Evolutionary conservation across 2,113 vertebrate species (phyloP).

Genomic region (Apteryx owenii): DNA sequence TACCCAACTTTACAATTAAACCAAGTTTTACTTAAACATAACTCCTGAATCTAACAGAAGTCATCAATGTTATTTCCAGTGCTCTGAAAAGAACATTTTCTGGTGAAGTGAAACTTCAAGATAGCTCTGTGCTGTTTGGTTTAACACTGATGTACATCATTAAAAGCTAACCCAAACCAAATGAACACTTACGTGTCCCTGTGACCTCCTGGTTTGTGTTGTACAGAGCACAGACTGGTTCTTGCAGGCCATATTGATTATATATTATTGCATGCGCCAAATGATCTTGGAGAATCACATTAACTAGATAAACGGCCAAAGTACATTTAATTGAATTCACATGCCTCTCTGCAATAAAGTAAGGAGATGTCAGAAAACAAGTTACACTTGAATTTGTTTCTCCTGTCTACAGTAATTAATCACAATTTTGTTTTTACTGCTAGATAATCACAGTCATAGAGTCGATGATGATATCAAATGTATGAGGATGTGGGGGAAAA

Average conservation of each 20-base stretch:
- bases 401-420: conserved; percentile 17
- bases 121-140: background rate
- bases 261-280: conserved; percentile 21
- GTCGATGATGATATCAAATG: background rate
- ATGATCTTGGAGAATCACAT: conserved; percentile 37
- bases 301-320: conserved; percentile 26
- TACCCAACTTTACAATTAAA: background rate
- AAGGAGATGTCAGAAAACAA: conserved; percentile 31
- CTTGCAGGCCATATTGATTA: conserved; percentile 22
- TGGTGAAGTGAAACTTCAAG: background rate
- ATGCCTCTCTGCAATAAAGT: conserved; percentile 25
- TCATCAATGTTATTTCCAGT: conserved; percentile 2
- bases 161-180: conserved; percentile 41
- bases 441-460: background rate
- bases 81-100: background rate
- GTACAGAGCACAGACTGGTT: background rate
- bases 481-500: background rate
- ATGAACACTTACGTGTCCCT: background rate
- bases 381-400: conserved; percentile 26
- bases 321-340: conserved; percentile 56
- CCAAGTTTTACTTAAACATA: background rate
- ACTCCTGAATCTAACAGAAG: background rate
- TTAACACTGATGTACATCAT: conserved; percentile 10
- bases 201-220: background rate
- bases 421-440: conserved; percentile 26